These are phyloP conservation scores for Scalopus aquaticus DNA, from an alignment of 2,113 vertebrate species.

Conservation along the genomic window DNA sequence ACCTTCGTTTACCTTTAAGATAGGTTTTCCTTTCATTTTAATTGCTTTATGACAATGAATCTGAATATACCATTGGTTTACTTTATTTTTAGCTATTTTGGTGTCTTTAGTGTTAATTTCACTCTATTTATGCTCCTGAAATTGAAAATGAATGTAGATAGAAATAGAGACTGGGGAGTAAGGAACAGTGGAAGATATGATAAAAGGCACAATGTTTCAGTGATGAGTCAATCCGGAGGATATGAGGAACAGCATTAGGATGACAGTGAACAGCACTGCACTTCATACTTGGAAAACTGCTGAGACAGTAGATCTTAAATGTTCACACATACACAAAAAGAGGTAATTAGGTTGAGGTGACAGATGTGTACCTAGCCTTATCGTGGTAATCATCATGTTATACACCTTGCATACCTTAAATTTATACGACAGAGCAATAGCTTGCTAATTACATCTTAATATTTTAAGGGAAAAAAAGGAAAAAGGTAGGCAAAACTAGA, in stretches of 20 bases:
- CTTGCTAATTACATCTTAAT: neutral
- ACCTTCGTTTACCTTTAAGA: neutral
- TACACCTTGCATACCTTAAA: neutral
- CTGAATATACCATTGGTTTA: neutral
- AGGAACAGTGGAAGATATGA: neutral
- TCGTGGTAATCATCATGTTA: neutral
- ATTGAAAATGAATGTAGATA: neutral
- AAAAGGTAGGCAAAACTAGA: neutral
- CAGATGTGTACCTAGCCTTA: neutral
- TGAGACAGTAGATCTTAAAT: neutral
- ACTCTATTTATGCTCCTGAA: neutral
- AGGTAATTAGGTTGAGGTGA: neutral
- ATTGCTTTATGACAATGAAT: neutral
- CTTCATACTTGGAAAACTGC: neutral
- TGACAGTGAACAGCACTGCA: neutral
- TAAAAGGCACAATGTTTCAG: neutral
- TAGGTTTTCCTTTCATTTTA: neutral
- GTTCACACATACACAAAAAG: neutral
- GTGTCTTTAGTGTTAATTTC: neutral
- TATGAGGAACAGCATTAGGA: neutral
- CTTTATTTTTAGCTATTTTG: neutral
- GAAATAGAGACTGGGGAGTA: neutral
- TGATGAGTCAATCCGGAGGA: neutral
- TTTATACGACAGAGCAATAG: neutral
- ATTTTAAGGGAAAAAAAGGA: neutral